phyloP scores from a whole-genome alignment of 2,888 invertebrate genomes.

The Entomobrya proxima region DNA sequence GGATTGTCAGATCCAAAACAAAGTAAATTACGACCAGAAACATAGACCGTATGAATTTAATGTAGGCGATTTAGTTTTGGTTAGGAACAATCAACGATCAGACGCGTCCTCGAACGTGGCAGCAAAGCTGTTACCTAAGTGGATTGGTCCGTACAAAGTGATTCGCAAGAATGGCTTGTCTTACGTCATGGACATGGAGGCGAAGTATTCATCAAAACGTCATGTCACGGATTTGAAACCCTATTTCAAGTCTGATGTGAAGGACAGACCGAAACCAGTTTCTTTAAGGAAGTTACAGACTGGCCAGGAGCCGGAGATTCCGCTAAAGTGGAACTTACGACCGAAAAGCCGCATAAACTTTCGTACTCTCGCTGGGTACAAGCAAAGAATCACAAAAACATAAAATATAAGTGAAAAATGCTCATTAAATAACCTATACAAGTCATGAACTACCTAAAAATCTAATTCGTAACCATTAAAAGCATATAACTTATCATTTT shows the following conservation, averaged over 20 bases:
- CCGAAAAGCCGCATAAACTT: neutral
- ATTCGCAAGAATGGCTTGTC: too few relatives aligned
- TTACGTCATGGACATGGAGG: too few relatives aligned
- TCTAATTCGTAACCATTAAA: too few relatives aligned
- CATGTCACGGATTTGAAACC: slow-evolving; percentile 4
- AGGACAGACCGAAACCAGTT: neutral
- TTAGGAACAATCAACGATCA: slow-evolving; percentile 31
- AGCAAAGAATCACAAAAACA: neutral
- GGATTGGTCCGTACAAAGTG: slow-evolving; percentile 15
- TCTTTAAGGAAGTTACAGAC: neutral
- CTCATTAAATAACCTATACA: too few relatives aligned
- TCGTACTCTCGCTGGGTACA: neutral
- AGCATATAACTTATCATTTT: too few relatives aligned
- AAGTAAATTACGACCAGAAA: slow-evolving; percentile 25
- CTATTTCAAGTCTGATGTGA: neutral
- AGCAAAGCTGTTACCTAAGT: slow-evolving; percentile 14
- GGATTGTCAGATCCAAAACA: neutral
- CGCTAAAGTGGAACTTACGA: neutral
- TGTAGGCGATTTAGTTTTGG: slow-evolving; percentile 23
- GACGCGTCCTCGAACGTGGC: neutral
- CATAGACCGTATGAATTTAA: slow-evolving; percentile 10
- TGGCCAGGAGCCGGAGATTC: neutral
- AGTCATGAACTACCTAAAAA: too few relatives aligned
- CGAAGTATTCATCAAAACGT: too few relatives aligned
- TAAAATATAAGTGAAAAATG: too few relatives aligned